Evolutionary conservation across 2,797 vertebrate genomes (phyloP).

Genomic region (Sebastes oblongus): DNA sequence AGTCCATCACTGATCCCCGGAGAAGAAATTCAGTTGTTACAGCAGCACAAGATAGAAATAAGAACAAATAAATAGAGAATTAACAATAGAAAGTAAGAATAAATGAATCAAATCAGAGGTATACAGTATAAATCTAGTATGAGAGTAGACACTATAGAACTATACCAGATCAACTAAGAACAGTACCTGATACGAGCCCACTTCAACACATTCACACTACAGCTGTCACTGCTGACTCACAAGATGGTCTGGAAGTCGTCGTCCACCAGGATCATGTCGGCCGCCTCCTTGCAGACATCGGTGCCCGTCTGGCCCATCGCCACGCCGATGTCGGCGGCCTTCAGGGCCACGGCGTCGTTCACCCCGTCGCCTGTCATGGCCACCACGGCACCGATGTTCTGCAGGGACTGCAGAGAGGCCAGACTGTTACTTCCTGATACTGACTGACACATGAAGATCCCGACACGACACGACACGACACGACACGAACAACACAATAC

Average conservation of each 20-base stretch:
- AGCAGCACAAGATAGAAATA: too few relatives aligned
- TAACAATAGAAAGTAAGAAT: too few relatives aligned
- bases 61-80: too few relatives aligned
- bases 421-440: background rate
- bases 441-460: background rate
- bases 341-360: conserved; percentile 96
- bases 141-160: too few relatives aligned
- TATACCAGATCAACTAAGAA: too few relatives aligned
- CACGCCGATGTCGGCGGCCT: conserved; percentile 95
- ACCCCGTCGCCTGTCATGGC: conserved; percentile 98
- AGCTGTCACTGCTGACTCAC: conserved; percentile 76
- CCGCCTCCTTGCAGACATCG: conserved; percentile 97
- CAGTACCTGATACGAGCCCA: too few relatives aligned
- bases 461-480: fast-evolving
- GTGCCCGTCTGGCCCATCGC: conserved; percentile 97
- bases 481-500: too few relatives aligned
- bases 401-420: conserved; percentile 83
- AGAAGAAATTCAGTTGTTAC: too few relatives aligned
- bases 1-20: too few relatives aligned
- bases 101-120: too few relatives aligned
- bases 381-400: conserved; percentile 93
- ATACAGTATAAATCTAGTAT: too few relatives aligned
- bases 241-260: conserved; percentile 98
- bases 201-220: too few relatives aligned
- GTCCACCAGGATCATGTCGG: conserved; percentile 99